phyloP scores from a whole-genome alignment of 2,113 vertebrate genomes.

The Lipophrys pholis region DNA sequence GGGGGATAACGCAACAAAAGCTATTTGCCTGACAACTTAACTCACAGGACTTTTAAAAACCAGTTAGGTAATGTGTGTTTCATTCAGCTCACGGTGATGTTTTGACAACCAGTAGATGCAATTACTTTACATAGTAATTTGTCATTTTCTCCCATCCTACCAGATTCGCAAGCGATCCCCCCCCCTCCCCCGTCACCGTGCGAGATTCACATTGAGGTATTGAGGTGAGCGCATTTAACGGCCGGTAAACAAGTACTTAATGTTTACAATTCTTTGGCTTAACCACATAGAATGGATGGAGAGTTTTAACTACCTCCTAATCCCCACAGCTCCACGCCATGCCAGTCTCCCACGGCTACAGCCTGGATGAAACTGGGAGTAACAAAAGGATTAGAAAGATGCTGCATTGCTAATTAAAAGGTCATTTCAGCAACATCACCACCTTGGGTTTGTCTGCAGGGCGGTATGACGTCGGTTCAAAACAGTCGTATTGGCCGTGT shows the following conservation, averaged over 20 bases:
- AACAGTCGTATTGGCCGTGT: too few relatives aligned
- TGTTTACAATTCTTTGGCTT: slow-evolving; percentile 59
- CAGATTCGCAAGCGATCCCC: not conserved
- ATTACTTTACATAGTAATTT: not conserved
- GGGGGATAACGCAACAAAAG: too few relatives aligned
- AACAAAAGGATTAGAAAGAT: too few relatives aligned
- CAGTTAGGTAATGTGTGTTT: not conserved
- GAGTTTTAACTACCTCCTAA: slow-evolving; percentile 37
- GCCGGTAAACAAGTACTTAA: slow-evolving; percentile 46
- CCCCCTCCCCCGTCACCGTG: not conserved
- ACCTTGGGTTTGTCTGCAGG: too few relatives aligned
- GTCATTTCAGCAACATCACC: too few relatives aligned
- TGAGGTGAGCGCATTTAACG: slow-evolving; percentile 44
- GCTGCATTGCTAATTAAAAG: too few relatives aligned
- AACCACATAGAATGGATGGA: slow-evolving; percentile 35
- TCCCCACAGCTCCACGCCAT: slow-evolving; percentile 30
- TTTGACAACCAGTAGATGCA: slow-evolving; percentile 10
- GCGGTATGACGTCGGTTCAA: too few relatives aligned
- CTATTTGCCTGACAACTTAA: too few relatives aligned
- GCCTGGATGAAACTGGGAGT: too few relatives aligned
- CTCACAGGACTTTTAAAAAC: too few relatives aligned
- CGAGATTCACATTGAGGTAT: slow-evolving; percentile 48
- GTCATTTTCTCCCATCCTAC: not conserved
- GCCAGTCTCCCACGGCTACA: not conserved
- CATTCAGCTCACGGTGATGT: slow-evolving; percentile 39